Evolutionary conservation across 2,888 invertebrate species (phyloP).

Genomic region (Ectobius pallidus): DNA sequence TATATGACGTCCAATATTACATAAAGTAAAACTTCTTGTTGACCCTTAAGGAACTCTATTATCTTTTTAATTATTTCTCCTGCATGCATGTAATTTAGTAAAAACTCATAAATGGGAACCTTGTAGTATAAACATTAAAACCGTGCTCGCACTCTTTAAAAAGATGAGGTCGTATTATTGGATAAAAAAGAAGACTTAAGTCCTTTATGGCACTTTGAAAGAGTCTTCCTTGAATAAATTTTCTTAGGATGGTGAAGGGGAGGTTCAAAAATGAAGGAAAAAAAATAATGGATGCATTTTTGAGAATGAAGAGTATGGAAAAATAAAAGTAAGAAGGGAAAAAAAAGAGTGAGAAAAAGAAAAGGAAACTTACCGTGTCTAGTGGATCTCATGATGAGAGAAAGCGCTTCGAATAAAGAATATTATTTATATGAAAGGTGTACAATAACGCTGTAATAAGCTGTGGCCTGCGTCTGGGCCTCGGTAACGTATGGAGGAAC

Average conservation of each 20-base stretch:
- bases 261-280: not conserved
- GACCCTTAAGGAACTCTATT: too few species aligned
- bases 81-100: not conserved
- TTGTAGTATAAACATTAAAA: not conserved
- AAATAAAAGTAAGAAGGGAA: not conserved
- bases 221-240: not conserved
- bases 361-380: constrained; percentile 17
- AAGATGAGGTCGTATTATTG: not conserved
- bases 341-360: not conserved
- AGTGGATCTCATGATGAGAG: constrained; percentile 21
- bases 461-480: not conserved
- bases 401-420: constrained; percentile 29
- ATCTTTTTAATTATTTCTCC: too few species aligned
- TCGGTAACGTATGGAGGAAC: constrained; percentile 20
- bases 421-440: constrained; percentile 31
- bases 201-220: not conserved
- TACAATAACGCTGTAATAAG: constrained; percentile 30
- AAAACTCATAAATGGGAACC: not conserved
- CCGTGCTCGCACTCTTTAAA: not conserved
- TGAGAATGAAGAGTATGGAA: not conserved
- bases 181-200: not conserved
- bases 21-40: too few species aligned
- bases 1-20: too few species aligned
- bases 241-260: not conserved
- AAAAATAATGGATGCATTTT: constrained; percentile 21